phyloP scores from a whole-genome alignment of 2,888 invertebrate genomes.

The Hydriomena furcata region DNA sequence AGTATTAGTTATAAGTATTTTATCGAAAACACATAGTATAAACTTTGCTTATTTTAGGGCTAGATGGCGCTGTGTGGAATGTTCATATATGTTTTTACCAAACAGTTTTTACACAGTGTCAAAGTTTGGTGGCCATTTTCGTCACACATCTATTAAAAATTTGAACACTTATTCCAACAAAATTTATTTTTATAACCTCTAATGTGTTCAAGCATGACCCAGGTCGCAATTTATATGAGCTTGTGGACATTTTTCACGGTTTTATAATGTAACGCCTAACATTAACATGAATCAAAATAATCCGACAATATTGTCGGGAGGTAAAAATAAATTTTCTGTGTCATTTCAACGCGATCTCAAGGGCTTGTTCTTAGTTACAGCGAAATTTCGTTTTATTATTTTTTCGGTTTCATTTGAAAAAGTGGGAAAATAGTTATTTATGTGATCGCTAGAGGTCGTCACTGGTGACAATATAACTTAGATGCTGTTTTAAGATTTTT shows the following conservation, averaged over 20 bases:
- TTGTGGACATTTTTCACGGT: slow-evolving; percentile 30
- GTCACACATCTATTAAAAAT: not conserved
- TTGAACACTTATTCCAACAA: not conserved
- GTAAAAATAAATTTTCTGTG: slow-evolving; percentile 34
- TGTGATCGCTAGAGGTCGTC: too few relatives aligned
- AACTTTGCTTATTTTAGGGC: too few relatives aligned
- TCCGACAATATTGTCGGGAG: slow-evolving; percentile 36
- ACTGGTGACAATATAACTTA: too few relatives aligned
- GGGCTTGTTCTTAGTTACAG: slow-evolving; percentile 7
- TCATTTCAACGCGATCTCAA: slow-evolving; percentile 28
- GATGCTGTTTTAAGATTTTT: too few relatives aligned
- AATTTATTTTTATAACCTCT: slow-evolving; percentile 10
- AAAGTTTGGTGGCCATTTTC: too few relatives aligned
- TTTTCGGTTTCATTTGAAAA: too few relatives aligned
- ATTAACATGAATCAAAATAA: slow-evolving; percentile 38
- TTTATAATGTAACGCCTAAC: slow-evolving; percentile 29
- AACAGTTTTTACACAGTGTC: too few relatives aligned
- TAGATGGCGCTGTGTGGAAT: too few relatives aligned
- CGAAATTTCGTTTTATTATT: slow-evolving; percentile 3
- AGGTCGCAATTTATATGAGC: slow-evolving; percentile 24
- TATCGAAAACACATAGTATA: too few relatives aligned
- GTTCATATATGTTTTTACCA: too few relatives aligned
- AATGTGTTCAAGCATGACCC: slow-evolving; percentile 11
- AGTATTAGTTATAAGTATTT: too few relatives aligned
- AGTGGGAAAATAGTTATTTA: too few relatives aligned